Evolutionary conservation across 2,113 vertebrate genomes (phyloP).

Genomic region (Scopus umbretta): DNA sequence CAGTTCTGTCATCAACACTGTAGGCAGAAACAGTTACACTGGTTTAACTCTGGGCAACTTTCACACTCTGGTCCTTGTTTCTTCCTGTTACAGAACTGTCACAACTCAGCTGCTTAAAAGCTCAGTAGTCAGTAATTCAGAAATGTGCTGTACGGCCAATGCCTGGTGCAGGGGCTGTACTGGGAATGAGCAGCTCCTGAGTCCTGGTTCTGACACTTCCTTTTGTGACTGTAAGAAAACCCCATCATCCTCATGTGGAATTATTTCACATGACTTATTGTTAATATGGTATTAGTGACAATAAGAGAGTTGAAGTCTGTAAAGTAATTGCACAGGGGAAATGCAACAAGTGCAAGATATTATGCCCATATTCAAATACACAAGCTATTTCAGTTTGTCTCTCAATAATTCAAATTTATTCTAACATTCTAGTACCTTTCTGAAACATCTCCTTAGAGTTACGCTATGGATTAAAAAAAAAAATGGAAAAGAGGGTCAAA

Average conservation of each 20-base stretch:
- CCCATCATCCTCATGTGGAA: background rate
- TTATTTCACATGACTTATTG: background rate
- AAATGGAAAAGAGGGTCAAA: background rate
- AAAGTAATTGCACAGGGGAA: background rate
- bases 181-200: background rate
- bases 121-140: background rate
- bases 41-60: background rate
- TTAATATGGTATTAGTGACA: background rate
- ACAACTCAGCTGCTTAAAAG: background rate
- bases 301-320: background rate
- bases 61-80: background rate
- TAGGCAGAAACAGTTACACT: slow-evolving; percentile 13
- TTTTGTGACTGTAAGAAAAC: background rate
- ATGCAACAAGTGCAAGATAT: background rate
- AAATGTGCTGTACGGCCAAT: background rate
- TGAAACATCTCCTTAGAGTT: background rate
- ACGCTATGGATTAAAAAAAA: background rate
- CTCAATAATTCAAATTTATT: background rate
- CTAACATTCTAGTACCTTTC: background rate
- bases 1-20: slow-evolving; percentile 75
- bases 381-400: background rate
- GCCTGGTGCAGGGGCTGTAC: accelerated
- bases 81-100: background rate
- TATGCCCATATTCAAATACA: background rate
- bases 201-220: background rate